Evolutionary conservation across 2,797 vertebrate genomes (phyloP), one percentile per base, ranked within the genome.

Genomic region (Zalophus californianus): DNA sequence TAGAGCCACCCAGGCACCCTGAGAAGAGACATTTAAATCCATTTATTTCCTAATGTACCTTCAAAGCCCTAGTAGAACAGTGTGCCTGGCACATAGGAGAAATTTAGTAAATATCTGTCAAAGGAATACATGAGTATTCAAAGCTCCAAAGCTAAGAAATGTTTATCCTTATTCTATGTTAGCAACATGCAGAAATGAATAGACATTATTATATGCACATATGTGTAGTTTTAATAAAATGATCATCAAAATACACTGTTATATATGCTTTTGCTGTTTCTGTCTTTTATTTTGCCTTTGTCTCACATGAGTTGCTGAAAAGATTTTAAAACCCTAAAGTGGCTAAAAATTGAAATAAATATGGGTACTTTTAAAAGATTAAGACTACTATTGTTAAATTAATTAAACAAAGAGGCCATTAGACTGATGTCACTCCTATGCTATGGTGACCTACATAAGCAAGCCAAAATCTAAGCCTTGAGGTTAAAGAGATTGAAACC

Each of bases 271-370:
- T 92, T 83, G 3, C 38, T 79, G 20, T 12, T 62, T 78, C 73
- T 68, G 54, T 38, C 56, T 79, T 58, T 66, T 29, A 58, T 73
- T 92, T 97, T 94, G 29, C 25, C 56, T 90, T 79, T 84, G 35
- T 64, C 90, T 92, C 38, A 70, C 16, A 20, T 13, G 64, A 86
- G 20, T 68, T 70, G 13, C 7, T 86, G 50, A 88, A 73, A 16
- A 73, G 25, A 75, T 54, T 90, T 96, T 50, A 94, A 77, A 85
- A 79, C 32, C 48, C 12, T 44, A 64, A 94, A 73, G 16, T 82
- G 32, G 16, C 80, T 83, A 35, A n/a, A 38, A 75, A 70, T 50
- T 27, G 25, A 93, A 62, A 5, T 64, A 90, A 78, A 94, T 50
- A 50, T 5, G 58, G 10, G 6, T 29, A 35, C 18, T 84, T 79